A percentile compares a stretch with the other conserved stretches of the same genome.
Evolutionary conservation across 2,113 vertebrate genomes (phyloP).

Genomic region (Nicator chloris): DNA sequence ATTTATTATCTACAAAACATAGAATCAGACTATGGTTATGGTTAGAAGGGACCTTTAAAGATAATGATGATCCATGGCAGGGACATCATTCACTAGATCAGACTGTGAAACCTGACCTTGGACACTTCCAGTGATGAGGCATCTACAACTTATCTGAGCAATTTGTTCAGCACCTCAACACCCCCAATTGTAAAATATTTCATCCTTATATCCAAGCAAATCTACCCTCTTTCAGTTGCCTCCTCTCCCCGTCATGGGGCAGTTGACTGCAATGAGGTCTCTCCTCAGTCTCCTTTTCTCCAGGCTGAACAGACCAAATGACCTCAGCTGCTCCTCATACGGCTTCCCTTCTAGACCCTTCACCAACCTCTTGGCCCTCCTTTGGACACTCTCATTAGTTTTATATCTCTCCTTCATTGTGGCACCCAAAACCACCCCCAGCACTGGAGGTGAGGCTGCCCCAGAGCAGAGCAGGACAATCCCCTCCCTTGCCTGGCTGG

Average conservation of each 20-base stretch:
- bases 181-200: neutral
- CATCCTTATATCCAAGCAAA: neutral
- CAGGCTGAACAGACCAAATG: neutral
- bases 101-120: neutral
- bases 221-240: neutral
- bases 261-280: neutral
- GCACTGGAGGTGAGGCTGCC: neutral
- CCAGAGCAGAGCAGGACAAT: neutral
- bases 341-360: neutral
- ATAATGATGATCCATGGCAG: neutral
- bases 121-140: neutral
- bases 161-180: neutral
- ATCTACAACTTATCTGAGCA: neutral
- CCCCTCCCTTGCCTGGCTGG: neutral
- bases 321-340: neutral
- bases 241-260: neutral
- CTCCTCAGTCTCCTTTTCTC: neutral
- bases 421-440: neutral
- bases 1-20: neutral
- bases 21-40: neutral
- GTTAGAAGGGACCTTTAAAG: neutral
- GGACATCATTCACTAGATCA: neutral
- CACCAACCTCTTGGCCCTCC: neutral
- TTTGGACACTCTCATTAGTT: neutral
- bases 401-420: fast-evolving